Base-by-base conservation (phyloP, 2,888 invertebrate species). In the Scrobipalpa atriplicella region DNA sequence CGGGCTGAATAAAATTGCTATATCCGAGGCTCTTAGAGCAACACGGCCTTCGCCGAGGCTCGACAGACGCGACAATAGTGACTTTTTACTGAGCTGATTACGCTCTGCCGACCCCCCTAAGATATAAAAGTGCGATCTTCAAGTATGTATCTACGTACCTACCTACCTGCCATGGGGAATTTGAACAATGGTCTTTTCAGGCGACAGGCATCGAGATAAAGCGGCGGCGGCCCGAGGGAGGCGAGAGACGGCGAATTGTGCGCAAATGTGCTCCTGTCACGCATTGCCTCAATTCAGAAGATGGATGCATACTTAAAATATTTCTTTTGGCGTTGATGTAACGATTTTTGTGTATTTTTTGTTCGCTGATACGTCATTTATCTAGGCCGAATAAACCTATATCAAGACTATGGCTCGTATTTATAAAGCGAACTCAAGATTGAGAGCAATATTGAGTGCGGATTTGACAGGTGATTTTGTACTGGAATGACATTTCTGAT, bases 251-350 rank as follows among this genome's bases (percentile, higher is more conserved):
- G 56, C 58, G 56, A 19, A 54, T 66, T 66, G 56, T 63, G 18
- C 62, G 62, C 39, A 54, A 66, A 66, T 66, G 56, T 62, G 62
- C 56, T 66, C 52, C 36, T 56, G 54, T 66, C 66, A 54, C 66
- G 66, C 62, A 54, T 62, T 56, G 54, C 62, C 38, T 13, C 36
- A 56, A 66, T 63, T 63, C 54, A 47, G n/a, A n/a, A 13, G 29
- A 47, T 47, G 21, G 19, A 56, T 56, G 10, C 54, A 66, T 19
- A 62, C 62, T 66, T 62, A 58, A 47, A 61, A 66, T 52, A 38
- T 47, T 60, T 43, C 64, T 11, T 16, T 13, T 36, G 29, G 8
- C 58, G 36, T 36, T n/a, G 29, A 36, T 58, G 38, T 58, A 38
- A 16, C 38, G 38, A 16, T 18, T 1, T 36, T 8, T 38, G 16